Base-by-base conservation (phyloP, 2,113 vertebrate species). In the Hyla sarda region DNA sequence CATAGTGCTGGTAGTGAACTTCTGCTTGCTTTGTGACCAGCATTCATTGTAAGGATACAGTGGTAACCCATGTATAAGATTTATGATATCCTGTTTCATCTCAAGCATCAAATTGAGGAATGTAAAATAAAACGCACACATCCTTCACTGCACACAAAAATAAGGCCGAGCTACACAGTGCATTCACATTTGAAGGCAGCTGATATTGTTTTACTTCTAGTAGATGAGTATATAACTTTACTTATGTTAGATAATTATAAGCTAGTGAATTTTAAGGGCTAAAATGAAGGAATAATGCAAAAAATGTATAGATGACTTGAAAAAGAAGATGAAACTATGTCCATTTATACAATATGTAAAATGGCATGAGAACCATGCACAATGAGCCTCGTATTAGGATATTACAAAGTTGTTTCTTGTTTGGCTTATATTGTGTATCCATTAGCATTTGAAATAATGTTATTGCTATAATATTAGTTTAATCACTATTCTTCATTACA, bases 11-110 rank as follows among this genome's bases (percentile, higher is more conserved):
- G 34, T 28, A 54, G 84, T 25, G 47, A 79, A 77, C 83, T 21
- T 78, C 74, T 69, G 16, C 65, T 67, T 76, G 58, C 74, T 79
- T 78, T 78, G 28, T 78, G 83, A 85, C 74, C 60, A 78, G 45
- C 60, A 85, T 79, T 69, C 77, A 85, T 85, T 30, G 74, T 69
- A 78, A 34, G 50, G 83, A 79, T 79, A 76, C 74, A 76, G 74
- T 76, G 60, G 73, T 85, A 85, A 69, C 74, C 58, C 62, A 60
- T 45, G 52, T 69, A 69, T 69, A 78, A 85, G 83, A 85, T 85
- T 85, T 85, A 78, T 85, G 60, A 21, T 60, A 45, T 78, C 19
- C 58, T 23, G 67, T 69, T 78, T 69, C 30, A 69, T 78, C 69
- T 85, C 60, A 25, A 69, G 74, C 45, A 78, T 78, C 23, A 85